A percentile compares a stretch with the other conserved stretches of the same genome.
phyloP scores from a whole-genome alignment of 2,797 vertebrate species.

The Poecile montanus region DNA sequence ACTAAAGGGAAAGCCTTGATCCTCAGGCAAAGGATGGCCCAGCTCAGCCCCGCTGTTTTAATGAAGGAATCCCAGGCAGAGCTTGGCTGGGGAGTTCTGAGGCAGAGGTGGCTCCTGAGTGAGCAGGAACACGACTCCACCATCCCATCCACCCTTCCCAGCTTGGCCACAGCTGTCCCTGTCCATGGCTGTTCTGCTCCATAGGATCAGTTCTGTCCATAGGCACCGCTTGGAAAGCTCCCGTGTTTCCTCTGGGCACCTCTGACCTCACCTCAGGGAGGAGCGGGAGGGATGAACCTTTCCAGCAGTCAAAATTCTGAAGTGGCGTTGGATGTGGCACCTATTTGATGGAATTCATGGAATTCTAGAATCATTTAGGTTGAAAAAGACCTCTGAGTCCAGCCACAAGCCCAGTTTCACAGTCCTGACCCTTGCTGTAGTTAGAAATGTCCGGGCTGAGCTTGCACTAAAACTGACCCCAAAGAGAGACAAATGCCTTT shows the following conservation, averaged over 20 bases:
- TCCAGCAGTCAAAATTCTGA: accelerated
- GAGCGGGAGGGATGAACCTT: accelerated
- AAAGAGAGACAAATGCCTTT: accelerated
- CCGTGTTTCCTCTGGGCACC: not conserved
- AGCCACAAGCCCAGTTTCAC: not conserved
- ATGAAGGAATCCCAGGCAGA: not conserved
- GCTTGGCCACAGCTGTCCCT: not conserved
- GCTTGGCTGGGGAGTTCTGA: not conserved
- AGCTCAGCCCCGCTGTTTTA: not conserved
- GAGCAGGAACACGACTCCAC: accelerated
- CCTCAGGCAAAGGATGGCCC: not conserved
- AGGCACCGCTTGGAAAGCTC: not conserved
- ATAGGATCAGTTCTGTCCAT: accelerated
- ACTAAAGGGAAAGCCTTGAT: not conserved
- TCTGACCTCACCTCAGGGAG: not conserved
- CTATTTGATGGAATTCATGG: not conserved
- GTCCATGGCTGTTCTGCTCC: accelerated
- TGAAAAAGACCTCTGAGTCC: not conserved
- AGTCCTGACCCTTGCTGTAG: accelerated
- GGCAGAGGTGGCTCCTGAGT: not conserved
- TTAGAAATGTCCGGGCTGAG: not conserved
- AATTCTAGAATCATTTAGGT: accelerated
- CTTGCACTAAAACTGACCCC: not conserved
- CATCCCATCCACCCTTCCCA: accelerated
- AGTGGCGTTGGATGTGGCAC: not conserved